Percentiles rank a stretch among this genome's conserved stretches.
These are phyloP conservation scores for Pachyrhynchus sulphureomaculatus DNA, from an alignment of 1,140 invertebrate species.

Conservation along the genomic window DNA sequence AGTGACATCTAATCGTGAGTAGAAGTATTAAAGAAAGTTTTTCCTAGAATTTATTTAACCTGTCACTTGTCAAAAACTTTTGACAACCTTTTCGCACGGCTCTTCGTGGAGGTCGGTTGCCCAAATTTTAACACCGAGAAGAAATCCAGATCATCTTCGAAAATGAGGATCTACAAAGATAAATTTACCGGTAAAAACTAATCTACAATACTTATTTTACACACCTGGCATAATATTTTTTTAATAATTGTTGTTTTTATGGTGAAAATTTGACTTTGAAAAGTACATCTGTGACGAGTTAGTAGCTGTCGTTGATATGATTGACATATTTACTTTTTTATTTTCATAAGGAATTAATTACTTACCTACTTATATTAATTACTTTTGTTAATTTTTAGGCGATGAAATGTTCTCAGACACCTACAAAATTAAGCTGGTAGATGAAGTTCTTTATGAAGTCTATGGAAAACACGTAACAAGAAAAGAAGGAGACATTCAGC, in stretches of 20 bases:
- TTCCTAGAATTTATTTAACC: no score
- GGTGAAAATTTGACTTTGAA: constrained; percentile 1
- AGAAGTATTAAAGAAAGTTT: no score
- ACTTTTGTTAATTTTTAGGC: constrained; percentile 60
- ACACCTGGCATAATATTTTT: constrained; percentile 2
- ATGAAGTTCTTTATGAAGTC: constrained; percentile 94
- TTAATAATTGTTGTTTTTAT: not conserved
- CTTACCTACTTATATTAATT: not conserved
- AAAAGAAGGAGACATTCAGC: constrained; percentile 73
- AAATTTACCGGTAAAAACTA: constrained; percentile 79
- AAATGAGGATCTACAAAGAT: constrained; percentile 95
- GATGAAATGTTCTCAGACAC: constrained; percentile 98
- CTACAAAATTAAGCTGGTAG: constrained; percentile 91
- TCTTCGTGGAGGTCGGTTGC: constrained; percentile 6
- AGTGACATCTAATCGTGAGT: no score
- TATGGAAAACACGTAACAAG: constrained; percentile 82
- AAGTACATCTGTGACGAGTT: not conserved
- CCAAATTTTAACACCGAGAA: not conserved
- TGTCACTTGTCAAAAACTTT: not conserved
- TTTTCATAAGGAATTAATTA: no score
- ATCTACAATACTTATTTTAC: constrained; percentile 1
- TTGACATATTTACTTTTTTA: constrained; percentile 6
- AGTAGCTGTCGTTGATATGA: constrained; percentile 20
- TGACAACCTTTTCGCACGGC: constrained; percentile 12
- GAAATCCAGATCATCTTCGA: constrained; percentile 62